phyloP scores from a whole-genome alignment of 2,888 invertebrate species.

The Noctua fimbriata region DNA sequence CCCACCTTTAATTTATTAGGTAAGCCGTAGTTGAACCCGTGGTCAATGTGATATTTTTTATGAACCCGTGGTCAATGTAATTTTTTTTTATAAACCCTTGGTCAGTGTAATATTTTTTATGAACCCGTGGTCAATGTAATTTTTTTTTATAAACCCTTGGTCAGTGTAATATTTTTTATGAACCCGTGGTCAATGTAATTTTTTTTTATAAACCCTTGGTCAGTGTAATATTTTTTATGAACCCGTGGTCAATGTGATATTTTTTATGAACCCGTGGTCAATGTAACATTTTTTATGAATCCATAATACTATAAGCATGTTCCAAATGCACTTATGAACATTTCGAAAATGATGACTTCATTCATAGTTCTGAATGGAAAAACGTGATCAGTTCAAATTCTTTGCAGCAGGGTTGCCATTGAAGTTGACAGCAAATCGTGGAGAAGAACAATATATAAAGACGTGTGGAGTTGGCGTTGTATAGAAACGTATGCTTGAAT shows the following conservation, averaged over 20 bases:
- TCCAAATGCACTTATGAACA: neutral
- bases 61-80: too few species aligned
- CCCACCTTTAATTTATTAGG: neutral
- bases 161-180: too few species aligned
- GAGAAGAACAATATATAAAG: slow-evolving; percentile 45
- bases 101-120: too few species aligned
- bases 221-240: too few species aligned
- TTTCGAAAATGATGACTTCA: neutral
- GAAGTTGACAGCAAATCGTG: slow-evolving; percentile 45
- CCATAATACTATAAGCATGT: neutral
- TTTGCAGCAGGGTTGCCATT: slow-evolving; percentile 24
- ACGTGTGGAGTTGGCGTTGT: slow-evolving; percentile 24
- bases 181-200: too few species aligned
- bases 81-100: too few species aligned
- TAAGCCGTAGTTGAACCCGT: neutral
- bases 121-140: too few species aligned
- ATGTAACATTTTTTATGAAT: neutral
- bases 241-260: too few species aligned
- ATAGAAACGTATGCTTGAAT: slow-evolving; percentile 9
- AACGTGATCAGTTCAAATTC: slow-evolving; percentile 40
- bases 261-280: neutral
- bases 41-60: too few species aligned
- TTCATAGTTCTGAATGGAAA: slow-evolving; percentile 12
- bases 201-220: too few species aligned
- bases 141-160: too few species aligned